Conservation (phyloP, 1,140 invertebrate genomes). For the Drosophila miranda region DNA sequence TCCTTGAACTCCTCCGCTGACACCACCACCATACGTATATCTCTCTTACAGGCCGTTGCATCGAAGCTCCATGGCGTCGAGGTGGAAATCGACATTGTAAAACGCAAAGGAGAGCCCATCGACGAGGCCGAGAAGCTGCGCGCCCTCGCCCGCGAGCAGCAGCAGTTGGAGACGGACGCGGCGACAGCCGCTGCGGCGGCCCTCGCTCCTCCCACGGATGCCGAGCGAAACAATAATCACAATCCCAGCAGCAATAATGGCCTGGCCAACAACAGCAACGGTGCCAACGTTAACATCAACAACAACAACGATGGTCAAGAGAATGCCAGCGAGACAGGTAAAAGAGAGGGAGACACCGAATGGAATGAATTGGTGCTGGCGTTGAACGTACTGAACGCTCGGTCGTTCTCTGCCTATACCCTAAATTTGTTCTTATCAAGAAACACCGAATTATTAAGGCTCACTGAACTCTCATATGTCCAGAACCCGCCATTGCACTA, state of each 20-base stretch:
- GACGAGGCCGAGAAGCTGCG: constrained; percentile 77
- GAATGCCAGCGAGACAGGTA: constrained; percentile 63
- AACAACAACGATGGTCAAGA: constrained; percentile 76
- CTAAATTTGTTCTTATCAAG: constrained; percentile 1
- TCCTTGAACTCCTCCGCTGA: neutral
- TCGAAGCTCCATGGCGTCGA: constrained; percentile 95
- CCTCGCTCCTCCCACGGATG: constrained; percentile 29
- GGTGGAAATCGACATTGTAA: constrained; percentile 94
- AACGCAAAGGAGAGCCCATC: constrained; percentile 89
- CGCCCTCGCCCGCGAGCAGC: constrained; percentile 66
- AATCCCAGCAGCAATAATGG: constrained; percentile 62
- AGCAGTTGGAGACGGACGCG: constrained; percentile 56
- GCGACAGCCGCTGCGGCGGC: constrained; percentile 25
- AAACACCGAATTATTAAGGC: too few relatives aligned
- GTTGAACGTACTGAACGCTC: constrained; percentile 38
- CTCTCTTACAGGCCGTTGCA: constrained; percentile 89
- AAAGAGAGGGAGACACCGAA: constrained; percentile 4
- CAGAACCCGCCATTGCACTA: constrained; percentile 17
- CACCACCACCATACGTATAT: constrained; percentile 5
- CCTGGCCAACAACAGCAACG: constrained; percentile 43
- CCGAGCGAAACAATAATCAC: constrained; percentile 73
- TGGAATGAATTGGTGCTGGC: constrained; percentile 12
- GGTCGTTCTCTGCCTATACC: neutral
- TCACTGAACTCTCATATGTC: too few relatives aligned
- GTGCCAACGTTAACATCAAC: constrained; percentile 44